phyloP scores from a whole-genome alignment of 1,140 invertebrate species.

The Micrasema minimum region DNA sequence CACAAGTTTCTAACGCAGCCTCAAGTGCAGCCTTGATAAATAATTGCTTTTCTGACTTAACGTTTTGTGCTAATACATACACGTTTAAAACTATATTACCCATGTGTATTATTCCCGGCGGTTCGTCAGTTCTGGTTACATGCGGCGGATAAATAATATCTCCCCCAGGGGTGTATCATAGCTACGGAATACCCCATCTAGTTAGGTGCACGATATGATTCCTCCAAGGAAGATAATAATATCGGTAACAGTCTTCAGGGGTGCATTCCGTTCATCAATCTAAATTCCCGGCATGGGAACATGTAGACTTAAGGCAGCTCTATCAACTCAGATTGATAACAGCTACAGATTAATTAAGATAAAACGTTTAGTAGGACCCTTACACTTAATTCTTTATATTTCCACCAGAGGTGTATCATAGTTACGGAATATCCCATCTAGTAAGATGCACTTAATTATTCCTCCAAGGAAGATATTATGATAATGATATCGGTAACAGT shows the following conservation, averaged over 20 bases:
- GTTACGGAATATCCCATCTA: constrained; percentile 16
- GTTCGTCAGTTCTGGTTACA: not conserved
- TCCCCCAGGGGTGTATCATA: constrained; percentile 15
- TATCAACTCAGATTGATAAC: not conserved
- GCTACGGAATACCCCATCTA: constrained; percentile 15
- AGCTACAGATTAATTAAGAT: too few species aligned
- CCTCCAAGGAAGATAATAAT: constrained; percentile 19
- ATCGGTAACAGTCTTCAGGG: too few species aligned
- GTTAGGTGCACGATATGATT: constrained; percentile 28
- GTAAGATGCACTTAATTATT: constrained; percentile 29
- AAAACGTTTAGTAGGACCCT: too few species aligned
- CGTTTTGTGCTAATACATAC: too few species aligned
- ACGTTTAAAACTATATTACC: too few species aligned
- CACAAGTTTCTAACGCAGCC: too few species aligned
- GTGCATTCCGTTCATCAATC: constrained; percentile 4
- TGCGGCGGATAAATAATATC: constrained; percentile 9
- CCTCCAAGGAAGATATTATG: constrained; percentile 29
- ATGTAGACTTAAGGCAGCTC: not conserved
- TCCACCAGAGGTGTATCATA: constrained; percentile 10
- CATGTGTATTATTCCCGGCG: too few species aligned
- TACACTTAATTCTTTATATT: too few species aligned
- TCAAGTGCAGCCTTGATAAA: too few species aligned
- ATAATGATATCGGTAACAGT: too few species aligned
- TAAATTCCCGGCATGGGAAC: constrained; percentile 3
- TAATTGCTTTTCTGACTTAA: too few species aligned